Base-by-base conservation (phyloP, 2,888 invertebrate genomes). In the Cetonia aurata region DNA sequence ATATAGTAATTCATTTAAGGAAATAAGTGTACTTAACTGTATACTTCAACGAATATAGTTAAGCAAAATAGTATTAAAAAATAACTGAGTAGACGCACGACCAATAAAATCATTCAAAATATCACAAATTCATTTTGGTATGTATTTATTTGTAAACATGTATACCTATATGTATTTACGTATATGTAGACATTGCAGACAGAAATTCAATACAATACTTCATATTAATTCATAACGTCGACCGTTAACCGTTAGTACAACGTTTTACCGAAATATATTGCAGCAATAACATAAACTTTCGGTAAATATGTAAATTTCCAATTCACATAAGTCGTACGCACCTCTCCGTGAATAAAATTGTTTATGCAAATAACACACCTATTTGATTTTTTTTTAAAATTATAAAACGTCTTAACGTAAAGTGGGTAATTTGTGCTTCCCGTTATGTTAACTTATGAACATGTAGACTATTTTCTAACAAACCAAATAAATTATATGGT, bases 311-410 rank as follows among this genome's bases (percentile, higher is more conserved):
- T 46, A 33, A 60, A 60, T 48, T 48, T 46, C 48, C n/a, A 46
- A 48, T 48, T 60, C 13, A n/a, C 46, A n/a, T 48, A 25, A 60
- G 15, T 48, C 33, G 8, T 13, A 41, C 31, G 31, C 33, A 48
- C 31, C 44, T 31, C 19, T 60, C 31, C 31, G n/a, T 13, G 46
- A 33, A 60, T 25, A 31, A 46, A 48, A 46, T 46, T 25, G 46
- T 46, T 46, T 46, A 44, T 31, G 60, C 46, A 60, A 60, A 60
- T 33, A 60, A 48, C 60, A 41, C 46, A 15, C 46, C 60, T 60
- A 60, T 46, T 33, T 60, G 46, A 60, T 13, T 9, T 60, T 48
- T 52, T 33, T n/a, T 31, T 25, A 60, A 60, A 48, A 13, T 31
- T 60, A 60, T 44, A 13, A 25, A 60, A 13, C 13, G 13, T 37